Conservation (phyloP, 2,113 vertebrate genomes). For the Pholis gunnellus region DNA sequence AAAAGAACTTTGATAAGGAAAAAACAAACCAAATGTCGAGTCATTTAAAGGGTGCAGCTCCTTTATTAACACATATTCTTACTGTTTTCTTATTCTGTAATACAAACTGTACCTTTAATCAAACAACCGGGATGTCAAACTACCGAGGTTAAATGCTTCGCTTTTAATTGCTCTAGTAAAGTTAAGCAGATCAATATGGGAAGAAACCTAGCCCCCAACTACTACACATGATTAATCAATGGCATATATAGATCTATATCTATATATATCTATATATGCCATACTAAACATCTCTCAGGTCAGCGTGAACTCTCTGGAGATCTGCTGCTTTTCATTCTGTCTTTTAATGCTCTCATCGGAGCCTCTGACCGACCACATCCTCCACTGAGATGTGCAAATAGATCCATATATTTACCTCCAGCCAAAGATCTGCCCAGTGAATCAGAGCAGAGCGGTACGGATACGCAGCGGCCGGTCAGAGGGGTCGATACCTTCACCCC, state of each 20-base stretch:
- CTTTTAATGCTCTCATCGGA: background rate
- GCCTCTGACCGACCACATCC: slow-evolving; percentile 7
- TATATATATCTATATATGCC: background rate
- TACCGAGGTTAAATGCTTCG: background rate
- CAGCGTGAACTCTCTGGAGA: slow-evolving; percentile 4
- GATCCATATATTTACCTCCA: slow-evolving; percentile 26
- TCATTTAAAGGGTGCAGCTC: background rate
- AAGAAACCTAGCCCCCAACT: too few relatives aligned
- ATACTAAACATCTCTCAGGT: background rate
- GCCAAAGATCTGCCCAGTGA: slow-evolving; percentile 12
- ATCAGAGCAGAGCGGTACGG: slow-evolving; percentile 15
- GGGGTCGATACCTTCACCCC: slow-evolving; percentile 33
- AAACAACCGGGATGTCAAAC: background rate
- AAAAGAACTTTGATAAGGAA: background rate
- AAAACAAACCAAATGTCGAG: background rate
- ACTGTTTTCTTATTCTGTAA: background rate
- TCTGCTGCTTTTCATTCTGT: slow-evolving; percentile 4
- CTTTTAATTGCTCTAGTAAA: background rate
- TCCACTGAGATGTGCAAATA: slow-evolving; percentile 4
- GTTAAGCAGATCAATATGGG: background rate
- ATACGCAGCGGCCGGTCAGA: background rate
- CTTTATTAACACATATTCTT: background rate
- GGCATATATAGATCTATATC: too few relatives aligned
- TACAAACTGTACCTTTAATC: background rate
- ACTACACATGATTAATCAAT: too few relatives aligned